Conservation (phyloP, 1,140 invertebrate genomes). For the Lasioglossum baleicum region DNA sequence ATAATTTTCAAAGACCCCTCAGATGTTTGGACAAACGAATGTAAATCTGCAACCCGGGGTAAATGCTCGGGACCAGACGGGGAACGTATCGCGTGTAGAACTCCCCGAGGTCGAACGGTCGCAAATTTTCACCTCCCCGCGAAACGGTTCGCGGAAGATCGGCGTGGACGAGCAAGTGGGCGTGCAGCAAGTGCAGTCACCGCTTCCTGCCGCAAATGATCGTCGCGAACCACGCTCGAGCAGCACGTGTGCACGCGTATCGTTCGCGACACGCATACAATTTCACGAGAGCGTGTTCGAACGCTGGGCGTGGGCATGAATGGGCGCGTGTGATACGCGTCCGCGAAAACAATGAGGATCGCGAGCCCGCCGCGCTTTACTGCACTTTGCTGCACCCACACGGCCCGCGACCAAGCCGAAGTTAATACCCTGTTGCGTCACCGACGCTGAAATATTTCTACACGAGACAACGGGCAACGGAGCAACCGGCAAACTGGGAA, state of each 20-base stretch:
- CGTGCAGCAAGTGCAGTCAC: constrained; percentile 39
- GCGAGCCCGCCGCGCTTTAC: constrained; percentile 10
- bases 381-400: too few relatives aligned
- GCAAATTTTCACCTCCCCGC: constrained; percentile 39
- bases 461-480: background rate
- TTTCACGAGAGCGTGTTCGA: background rate
- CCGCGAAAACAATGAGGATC: constrained; percentile 20
- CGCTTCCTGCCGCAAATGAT: constrained; percentile 43
- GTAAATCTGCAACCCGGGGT: too few relatives aligned
- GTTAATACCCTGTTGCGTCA: constrained; percentile 29
- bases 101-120: background rate
- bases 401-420: background rate
- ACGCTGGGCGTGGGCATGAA: constrained; percentile 35
- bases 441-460: constrained; percentile 8
- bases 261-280: background rate
- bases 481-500: background rate
- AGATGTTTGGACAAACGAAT: too few relatives aligned
- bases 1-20: too few relatives aligned
- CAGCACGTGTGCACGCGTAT: constrained; percentile 19
- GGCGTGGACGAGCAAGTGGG: constrained; percentile 19
- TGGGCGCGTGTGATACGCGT: constrained; percentile 18
- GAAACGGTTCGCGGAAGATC: constrained; percentile 3
- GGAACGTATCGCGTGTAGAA: too few relatives aligned
- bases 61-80: too few relatives aligned
- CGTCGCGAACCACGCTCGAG: constrained; percentile 43